A percentile compares a stretch with the other conserved stretches of the same genome.
phyloP scores from a whole-genome alignment of 2,888 invertebrate species.

The Brenthis ino region DNA sequence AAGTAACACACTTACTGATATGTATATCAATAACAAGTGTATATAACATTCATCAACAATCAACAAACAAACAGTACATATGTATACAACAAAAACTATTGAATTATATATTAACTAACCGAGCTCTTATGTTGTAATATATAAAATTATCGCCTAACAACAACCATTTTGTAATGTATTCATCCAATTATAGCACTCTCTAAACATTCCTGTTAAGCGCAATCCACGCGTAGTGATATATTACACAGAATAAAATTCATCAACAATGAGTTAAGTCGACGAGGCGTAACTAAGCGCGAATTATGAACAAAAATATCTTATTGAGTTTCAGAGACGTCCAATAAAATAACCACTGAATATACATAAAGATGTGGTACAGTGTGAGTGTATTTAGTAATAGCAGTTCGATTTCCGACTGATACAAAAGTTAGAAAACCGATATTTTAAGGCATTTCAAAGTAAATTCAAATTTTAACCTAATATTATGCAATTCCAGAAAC shows the following conservation, averaged over 20 bases:
- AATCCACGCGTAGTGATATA: constrained; percentile 22
- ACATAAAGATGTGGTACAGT: too few species aligned
- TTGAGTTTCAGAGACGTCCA: background rate
- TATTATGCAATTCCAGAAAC: background rate
- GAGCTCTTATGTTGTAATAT: background rate
- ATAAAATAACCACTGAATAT: too few species aligned
- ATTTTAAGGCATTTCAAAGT: too few species aligned
- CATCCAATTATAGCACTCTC: constrained; percentile 2
- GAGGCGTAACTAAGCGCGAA: constrained; percentile 27
- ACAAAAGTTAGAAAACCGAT: too few species aligned
- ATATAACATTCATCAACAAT: too few species aligned
- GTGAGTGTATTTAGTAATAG: too few species aligned
- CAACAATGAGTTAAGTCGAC: constrained; percentile 22
- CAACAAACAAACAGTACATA: too few species aligned
- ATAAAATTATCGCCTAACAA: background rate
- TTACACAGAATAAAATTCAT: constrained; percentile 29
- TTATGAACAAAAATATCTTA: background rate
- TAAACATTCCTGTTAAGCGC: constrained; percentile 16
- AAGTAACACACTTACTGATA: too few species aligned
- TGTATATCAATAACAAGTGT: too few species aligned
- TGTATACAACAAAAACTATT: too few species aligned
- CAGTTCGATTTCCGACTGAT: too few species aligned
- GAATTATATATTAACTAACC: too few species aligned
- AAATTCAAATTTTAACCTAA: constrained; percentile 2
- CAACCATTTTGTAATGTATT: background rate